A percentile compares a stretch with the other conserved stretches of the same genome.
These are phyloP conservation scores for Silurus aristotelis DNA, from an alignment of 2,797 vertebrate genomes.

Conservation along the genomic window DNA sequence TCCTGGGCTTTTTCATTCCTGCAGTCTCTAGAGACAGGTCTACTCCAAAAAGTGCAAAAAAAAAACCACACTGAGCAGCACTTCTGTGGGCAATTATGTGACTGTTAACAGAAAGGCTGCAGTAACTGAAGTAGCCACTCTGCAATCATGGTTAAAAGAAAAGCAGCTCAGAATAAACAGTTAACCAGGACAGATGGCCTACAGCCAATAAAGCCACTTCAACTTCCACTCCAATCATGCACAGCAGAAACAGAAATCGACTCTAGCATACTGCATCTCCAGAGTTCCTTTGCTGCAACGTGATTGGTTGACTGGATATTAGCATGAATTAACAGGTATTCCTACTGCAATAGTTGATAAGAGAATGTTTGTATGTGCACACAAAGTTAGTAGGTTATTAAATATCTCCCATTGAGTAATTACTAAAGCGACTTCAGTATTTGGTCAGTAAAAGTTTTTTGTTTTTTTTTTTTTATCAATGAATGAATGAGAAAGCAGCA, in stretches of 20 bases:
- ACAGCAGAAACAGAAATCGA: neutral
- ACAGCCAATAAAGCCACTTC: neutral
- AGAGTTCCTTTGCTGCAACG: neutral
- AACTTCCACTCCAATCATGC: neutral
- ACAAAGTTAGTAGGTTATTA: neutral
- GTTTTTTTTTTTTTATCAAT: neutral
- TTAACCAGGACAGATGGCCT: neutral
- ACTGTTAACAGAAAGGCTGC: neutral
- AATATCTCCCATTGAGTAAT: neutral
- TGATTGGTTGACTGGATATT: neutral
- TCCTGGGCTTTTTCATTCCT: neutral
- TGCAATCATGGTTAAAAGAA: neutral
- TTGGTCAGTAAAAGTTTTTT: neutral
- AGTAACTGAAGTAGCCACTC: too few relatives aligned
- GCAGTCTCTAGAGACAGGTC: too few relatives aligned
- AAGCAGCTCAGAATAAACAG: neutral
- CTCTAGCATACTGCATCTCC: neutral
- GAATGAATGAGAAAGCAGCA: slow-evolving; percentile 25
- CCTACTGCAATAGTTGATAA: neutral
- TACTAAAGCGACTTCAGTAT: neutral
- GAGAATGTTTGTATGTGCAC: neutral
- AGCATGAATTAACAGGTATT: neutral
- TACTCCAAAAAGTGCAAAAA: neutral
- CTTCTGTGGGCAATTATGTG: neutral
- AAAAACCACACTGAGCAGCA: too few relatives aligned